These are phyloP conservation scores for Mythimna ferrago DNA, from an alignment of 2,888 invertebrate species.

Conservation along the genomic window DNA sequence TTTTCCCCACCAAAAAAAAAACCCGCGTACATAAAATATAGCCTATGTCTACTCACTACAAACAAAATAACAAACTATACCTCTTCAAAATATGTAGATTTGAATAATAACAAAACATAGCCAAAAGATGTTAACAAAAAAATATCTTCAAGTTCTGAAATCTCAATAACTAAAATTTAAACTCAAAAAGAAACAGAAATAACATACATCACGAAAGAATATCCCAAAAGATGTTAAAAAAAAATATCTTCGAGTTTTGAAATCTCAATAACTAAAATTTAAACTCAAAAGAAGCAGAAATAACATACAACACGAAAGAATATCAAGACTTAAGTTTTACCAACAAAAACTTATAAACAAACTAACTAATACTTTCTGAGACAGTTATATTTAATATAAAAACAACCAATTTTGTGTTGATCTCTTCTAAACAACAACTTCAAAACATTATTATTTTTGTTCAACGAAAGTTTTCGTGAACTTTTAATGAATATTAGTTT, in stretches of 20 bases:
- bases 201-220: conserved; percentile 24
- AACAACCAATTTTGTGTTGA: conserved; percentile 18
- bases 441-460: conserved; percentile 31
- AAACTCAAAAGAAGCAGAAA: not conserved
- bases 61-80: no score
- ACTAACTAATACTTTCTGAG: conserved; percentile 17
- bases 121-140: not conserved
- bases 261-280: not conserved
- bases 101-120: not conserved
- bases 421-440: conserved; percentile 32
- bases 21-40: no score
- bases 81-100: not conserved
- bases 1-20: no score
- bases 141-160: not conserved
- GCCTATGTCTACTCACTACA: no score
- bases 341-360: conserved; percentile 30
- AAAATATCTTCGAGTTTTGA: not conserved
- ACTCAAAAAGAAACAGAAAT: not conserved
- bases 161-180: not conserved
- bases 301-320: conserved; percentile 24
- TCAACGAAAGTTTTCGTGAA: conserved; percentile 19
- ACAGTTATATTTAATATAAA: conserved; percentile 28
- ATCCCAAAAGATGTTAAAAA: not conserved
- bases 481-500: conserved; percentile 50
- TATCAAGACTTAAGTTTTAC: not conserved